phyloP scores from a whole-genome alignment of 1,140 invertebrate genomes.

The Drosophila fuyamai region DNA sequence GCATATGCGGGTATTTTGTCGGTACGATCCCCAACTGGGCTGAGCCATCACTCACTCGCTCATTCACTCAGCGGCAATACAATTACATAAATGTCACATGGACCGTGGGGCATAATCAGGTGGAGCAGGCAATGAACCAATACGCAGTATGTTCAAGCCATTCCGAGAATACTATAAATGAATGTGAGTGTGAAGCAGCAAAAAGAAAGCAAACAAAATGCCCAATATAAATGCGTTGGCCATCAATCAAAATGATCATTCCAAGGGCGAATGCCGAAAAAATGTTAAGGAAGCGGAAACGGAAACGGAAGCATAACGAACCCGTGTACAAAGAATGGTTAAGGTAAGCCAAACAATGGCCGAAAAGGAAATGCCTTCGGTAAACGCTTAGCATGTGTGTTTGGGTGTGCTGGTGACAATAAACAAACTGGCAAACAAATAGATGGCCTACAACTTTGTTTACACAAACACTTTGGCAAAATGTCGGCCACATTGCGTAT shows the following conservation, averaged over 20 bases:
- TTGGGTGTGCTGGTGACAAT: slow-evolving; percentile 54
- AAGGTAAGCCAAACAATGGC: slow-evolving; percentile 55
- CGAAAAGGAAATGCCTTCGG: slow-evolving; percentile 62
- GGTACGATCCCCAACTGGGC: slow-evolving; percentile 2
- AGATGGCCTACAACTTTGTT: slow-evolving; percentile 74
- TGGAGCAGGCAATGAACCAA: slow-evolving; percentile 56
- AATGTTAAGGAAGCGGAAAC: slow-evolving; percentile 43
- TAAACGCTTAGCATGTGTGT: slow-evolving; percentile 50
- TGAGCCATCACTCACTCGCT: slow-evolving; percentile 32
- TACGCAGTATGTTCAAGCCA: slow-evolving; percentile 15
- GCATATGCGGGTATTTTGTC: not conserved
- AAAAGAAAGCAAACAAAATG: slow-evolving; percentile 30
- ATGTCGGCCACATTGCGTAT: slow-evolving; percentile 74
- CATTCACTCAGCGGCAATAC: slow-evolving; percentile 40
- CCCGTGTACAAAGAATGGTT: slow-evolving; percentile 38
- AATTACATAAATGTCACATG: slow-evolving; percentile 67
- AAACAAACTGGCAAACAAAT: slow-evolving; percentile 72
- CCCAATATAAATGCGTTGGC: slow-evolving; percentile 59
- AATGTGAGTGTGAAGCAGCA: slow-evolving; percentile 3
- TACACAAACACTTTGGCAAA: slow-evolving; percentile 77
- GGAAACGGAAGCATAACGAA: slow-evolving; percentile 59
- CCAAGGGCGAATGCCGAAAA: slow-evolving; percentile 41
- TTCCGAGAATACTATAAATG: not conserved
- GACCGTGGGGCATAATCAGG: slow-evolving; percentile 67
- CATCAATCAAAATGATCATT: slow-evolving; percentile 72